These are phyloP conservation scores for Novumbra hubbsi DNA, from an alignment of 2,797 vertebrate genomes.

Conservation along the genomic window DNA sequence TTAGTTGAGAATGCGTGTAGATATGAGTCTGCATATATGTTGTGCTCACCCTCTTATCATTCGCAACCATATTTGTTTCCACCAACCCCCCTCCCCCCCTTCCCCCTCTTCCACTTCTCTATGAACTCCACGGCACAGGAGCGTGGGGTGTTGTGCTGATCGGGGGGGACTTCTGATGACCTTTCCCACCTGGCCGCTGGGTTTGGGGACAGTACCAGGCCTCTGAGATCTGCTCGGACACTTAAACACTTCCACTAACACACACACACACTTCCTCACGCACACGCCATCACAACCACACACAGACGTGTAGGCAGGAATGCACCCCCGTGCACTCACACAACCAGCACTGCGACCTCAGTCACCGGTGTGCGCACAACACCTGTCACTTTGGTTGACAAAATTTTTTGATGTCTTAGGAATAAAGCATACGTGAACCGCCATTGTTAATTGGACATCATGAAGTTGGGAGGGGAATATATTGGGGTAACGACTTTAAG, in stretches of 20 bases:
- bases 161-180: constrained; percentile 31
- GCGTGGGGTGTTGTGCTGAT: constrained; percentile 24
- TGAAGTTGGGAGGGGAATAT: not conserved
- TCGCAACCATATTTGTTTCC: not conserved
- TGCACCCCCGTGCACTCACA: too few species aligned
- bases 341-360: constrained; percentile 20
- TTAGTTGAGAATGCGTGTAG: not conserved
- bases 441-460: too few species aligned
- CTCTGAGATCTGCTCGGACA: constrained; percentile 45
- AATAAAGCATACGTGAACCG: not conserved
- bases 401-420: too few species aligned
- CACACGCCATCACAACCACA: too few species aligned
- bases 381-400: constrained; percentile 43
- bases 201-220: constrained; percentile 37
- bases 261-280: too few species aligned
- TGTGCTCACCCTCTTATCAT: not conserved
- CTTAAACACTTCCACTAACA: constrained; percentile 35
- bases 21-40: not conserved
- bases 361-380: constrained; percentile 17
- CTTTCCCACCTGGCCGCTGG: constrained; percentile 36
- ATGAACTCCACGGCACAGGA: constrained; percentile 21
- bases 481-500: too few species aligned
- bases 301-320: not conserved
- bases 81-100: not conserved
- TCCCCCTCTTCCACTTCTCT: constrained; percentile 1